Evolutionary conservation across 2,113 vertebrate genomes (phyloP).

Genomic region (Nanger granti): DNA sequence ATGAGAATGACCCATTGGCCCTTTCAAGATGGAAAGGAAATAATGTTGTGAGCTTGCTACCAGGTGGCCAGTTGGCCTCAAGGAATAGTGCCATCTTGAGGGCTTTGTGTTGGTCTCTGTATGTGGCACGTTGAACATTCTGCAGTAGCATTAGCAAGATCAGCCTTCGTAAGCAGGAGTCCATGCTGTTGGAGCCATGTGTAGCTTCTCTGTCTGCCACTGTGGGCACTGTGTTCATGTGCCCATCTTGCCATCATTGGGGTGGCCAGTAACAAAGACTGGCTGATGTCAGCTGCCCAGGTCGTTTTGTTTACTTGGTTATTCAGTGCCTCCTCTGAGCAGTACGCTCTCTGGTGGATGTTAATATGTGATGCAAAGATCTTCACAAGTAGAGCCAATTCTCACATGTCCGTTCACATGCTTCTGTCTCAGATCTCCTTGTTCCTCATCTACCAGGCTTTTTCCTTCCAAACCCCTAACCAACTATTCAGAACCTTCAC

Average conservation of each 20-base stretch:
- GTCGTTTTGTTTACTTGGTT: not conserved
- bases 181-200: not conserved
- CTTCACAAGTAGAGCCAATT: not conserved
- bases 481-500: not conserved
- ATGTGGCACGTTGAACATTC: not conserved
- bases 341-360: not conserved
- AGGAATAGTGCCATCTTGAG: not conserved
- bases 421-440: not conserved
- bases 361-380: not conserved
- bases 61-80: not conserved
- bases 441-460: not conserved
- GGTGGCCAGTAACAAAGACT: not conserved
- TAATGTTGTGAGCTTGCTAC: not conserved
- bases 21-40: not conserved
- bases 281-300: not conserved
- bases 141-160: not conserved
- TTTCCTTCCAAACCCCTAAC: not conserved
- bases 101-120: not conserved
- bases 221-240: not conserved
- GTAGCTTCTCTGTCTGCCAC: not conserved
- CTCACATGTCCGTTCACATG: not conserved
- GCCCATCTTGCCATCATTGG: not conserved
- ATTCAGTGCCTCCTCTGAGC: not conserved
- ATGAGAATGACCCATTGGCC: not conserved
- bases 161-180: not conserved